A percentile compares a stretch with the other conserved stretches of the same genome.
phyloP scores from a whole-genome alignment of 2,888 invertebrate species.

The Pomacea canaliculata region DNA sequence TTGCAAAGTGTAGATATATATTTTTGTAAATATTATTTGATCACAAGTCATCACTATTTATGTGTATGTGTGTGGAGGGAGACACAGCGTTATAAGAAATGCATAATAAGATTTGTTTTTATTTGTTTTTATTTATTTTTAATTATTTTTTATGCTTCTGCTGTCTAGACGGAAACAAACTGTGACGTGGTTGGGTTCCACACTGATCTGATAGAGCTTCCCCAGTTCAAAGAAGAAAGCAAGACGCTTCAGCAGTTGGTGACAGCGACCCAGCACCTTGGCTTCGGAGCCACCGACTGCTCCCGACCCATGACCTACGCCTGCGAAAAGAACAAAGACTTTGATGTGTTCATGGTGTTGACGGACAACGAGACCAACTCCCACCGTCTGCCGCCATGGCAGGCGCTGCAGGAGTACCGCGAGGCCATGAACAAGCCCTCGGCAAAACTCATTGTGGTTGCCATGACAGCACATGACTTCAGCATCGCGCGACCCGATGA shows the following conservation, averaged over 20 bases:
- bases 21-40: too few species aligned
- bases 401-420: conserved; percentile 76
- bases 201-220: conserved; percentile 37
- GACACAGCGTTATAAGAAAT: too few species aligned
- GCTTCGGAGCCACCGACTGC: conserved; percentile 56
- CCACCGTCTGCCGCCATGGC: conserved; percentile 71
- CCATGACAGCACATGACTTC: conserved; percentile 67
- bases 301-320: conserved; percentile 75
- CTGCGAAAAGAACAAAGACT: conserved; percentile 72
- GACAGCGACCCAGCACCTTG: conserved; percentile 31
- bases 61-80: too few species aligned
- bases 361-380: conserved; percentile 73
- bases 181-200: conserved; percentile 54
- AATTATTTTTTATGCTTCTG: too few species aligned
- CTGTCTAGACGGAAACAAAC: conserved; percentile 48
- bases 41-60: too few species aligned
- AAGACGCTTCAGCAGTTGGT: conserved; percentile 41
- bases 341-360: conserved; percentile 82
- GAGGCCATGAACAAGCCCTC: conserved; percentile 65
- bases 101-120: too few species aligned
- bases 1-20: too few species aligned
- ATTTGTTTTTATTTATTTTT: too few species aligned
- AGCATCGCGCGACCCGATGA: conserved; percentile 70
- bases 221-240: conserved; percentile 26
- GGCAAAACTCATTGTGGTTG: conserved; percentile 58